Percentiles rank a stretch among this genome's conserved stretches.
These are phyloP conservation scores for Spilosoma lubricipeda DNA, from an alignment of 2,888 invertebrate species.

Conservation along the genomic window DNA sequence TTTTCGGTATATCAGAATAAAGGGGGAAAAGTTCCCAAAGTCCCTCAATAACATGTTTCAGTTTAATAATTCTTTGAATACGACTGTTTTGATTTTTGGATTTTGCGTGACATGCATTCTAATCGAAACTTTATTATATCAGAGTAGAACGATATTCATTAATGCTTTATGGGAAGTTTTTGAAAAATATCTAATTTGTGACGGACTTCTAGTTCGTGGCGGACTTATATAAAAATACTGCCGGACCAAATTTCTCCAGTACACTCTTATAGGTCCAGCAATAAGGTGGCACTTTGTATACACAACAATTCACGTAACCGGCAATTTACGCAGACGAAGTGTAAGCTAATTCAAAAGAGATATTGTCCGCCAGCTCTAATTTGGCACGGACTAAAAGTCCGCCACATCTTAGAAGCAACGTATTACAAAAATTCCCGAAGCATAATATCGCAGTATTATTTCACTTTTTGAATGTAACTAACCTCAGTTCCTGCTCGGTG, in stretches of 20 bases:
- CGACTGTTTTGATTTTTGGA: background rate
- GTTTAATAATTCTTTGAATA: background rate
- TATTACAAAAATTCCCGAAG: background rate
- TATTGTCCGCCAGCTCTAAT: background rate
- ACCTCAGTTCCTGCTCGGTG: constrained; percentile 82
- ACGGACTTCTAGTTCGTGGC: background rate
- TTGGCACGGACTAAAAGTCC: background rate
- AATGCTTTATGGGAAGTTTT: background rate
- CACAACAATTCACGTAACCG: too few species aligned
- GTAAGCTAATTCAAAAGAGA: too few species aligned
- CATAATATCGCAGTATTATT: constrained; percentile 4
- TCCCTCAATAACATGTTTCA: background rate
- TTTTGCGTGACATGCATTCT: constrained; percentile 8
- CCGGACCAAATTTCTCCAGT: too few species aligned
- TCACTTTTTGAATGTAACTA: constrained; percentile 32
- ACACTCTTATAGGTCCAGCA: too few species aligned
- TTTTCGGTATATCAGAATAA: background rate
- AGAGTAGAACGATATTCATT: constrained; percentile 3
- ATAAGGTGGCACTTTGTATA: background rate
- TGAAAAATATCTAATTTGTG: background rate
- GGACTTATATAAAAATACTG: background rate
- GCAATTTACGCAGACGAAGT: too few species aligned
- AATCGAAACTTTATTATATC: background rate
- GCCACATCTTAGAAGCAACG: background rate
- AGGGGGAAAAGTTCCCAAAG: too few species aligned